phyloP scores from a whole-genome alignment of 2,888 invertebrate species.

The Ophioninae sp. region DNA sequence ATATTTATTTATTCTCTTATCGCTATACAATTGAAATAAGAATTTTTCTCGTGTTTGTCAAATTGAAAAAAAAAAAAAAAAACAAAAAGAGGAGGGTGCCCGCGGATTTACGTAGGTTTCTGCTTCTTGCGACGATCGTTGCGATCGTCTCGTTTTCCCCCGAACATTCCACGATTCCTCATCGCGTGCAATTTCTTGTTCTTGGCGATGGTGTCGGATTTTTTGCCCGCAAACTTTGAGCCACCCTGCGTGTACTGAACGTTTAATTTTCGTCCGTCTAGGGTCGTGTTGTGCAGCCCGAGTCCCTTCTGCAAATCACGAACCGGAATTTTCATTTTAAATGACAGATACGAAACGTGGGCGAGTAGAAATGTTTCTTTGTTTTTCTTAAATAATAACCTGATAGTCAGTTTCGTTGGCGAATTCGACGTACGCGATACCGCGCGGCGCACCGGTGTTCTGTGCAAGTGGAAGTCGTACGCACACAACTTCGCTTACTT shows the following conservation, averaged over 20 bases:
- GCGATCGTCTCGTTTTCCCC: slow-evolving; percentile 76
- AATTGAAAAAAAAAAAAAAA: neutral
- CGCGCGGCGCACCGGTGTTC: slow-evolving; percentile 76
- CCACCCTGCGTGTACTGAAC: slow-evolving; percentile 80
- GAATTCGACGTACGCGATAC: slow-evolving; percentile 81
- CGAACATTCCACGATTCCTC: slow-evolving; percentile 79
- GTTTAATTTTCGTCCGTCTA: slow-evolving; percentile 80
- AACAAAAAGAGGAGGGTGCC: neutral
- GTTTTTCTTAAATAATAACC: slow-evolving; percentile 69
- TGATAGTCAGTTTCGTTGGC: slow-evolving; percentile 79
- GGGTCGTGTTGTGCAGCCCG: slow-evolving; percentile 78
- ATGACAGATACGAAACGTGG: no score
- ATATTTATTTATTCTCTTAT: no score
- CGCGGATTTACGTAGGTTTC: slow-evolving; percentile 40
- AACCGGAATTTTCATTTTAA: neutral
- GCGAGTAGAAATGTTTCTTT: neutral
- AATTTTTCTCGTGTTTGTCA: neutral
- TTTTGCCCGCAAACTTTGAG: slow-evolving; percentile 76
- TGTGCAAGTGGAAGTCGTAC: slow-evolving; percentile 79
- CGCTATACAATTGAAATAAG: neutral
- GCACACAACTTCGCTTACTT: slow-evolving; percentile 77
- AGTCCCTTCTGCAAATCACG: slow-evolving; percentile 80
- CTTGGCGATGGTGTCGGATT: slow-evolving; percentile 77
- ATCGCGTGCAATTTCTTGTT: slow-evolving; percentile 81
- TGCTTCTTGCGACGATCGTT: slow-evolving; percentile 68